Evolutionary conservation across 2,888 invertebrate genomes (phyloP).

Genomic region (Pinctada fucata): DNA sequence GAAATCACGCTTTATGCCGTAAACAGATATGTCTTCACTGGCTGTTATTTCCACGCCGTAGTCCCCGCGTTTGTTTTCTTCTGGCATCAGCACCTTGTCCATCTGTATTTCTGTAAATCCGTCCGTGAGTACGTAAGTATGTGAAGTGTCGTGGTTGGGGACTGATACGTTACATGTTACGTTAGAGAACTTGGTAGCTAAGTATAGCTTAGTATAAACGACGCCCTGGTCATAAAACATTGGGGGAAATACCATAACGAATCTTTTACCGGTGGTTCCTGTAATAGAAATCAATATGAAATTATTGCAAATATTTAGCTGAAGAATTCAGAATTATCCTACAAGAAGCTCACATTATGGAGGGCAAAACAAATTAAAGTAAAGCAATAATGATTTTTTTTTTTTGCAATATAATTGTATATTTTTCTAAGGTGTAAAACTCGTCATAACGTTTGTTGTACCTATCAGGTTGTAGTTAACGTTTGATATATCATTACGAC

Average conservation of each 20-base stretch:
- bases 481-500: too few species aligned
- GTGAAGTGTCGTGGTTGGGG: not conserved
- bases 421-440: too few species aligned
- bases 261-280: constrained; percentile 4
- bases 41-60: constrained; percentile 8
- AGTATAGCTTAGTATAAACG: not conserved
- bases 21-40: not conserved
- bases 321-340: too few species aligned
- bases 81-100: constrained; percentile 1
- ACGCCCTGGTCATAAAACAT: constrained; percentile 9
- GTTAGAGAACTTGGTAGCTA: not conserved
- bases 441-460: too few species aligned
- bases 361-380: too few species aligned
- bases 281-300: not conserved
- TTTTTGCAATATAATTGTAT: too few species aligned
- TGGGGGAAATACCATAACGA: constrained; percentile 13
- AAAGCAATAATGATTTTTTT: too few species aligned
- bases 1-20: constrained; percentile 10
- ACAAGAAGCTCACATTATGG: too few species aligned
- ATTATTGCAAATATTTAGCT: too few species aligned
- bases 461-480: too few species aligned
- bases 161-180: constrained; percentile 14
- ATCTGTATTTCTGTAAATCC: constrained; percentile 4
- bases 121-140: not conserved
- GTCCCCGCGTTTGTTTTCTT: constrained; percentile 7